Conservation (phyloP, 2,113 vertebrate species). For the Anser brachyrhynchus region DNA sequence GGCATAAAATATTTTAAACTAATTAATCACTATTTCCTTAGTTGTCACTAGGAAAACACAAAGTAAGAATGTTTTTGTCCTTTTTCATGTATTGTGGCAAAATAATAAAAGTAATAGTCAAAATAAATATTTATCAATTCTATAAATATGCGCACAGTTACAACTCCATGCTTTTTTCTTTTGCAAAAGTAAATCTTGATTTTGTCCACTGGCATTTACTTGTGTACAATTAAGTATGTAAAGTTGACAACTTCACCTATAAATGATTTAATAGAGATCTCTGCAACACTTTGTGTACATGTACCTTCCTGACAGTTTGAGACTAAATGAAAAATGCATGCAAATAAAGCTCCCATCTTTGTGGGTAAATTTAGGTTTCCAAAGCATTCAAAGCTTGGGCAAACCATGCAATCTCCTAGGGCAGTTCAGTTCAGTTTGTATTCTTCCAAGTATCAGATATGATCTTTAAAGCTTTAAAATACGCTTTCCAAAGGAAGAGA, state of each 20-base stretch:
- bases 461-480: background rate
- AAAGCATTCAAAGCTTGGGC: background rate
- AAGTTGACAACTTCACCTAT: constrained; percentile 47
- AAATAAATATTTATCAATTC: background rate
- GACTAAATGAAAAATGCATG: constrained; percentile 20
- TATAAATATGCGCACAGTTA: background rate
- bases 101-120: background rate
- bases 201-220: constrained; percentile 29
- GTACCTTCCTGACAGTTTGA: constrained; percentile 12
- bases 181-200: constrained; percentile 10
- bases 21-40: background rate
- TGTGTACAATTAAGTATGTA: constrained; percentile 50
- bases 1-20: background rate
- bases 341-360: constrained; percentile 25
- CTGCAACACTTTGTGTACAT: background rate
- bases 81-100: background rate
- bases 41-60: background rate
- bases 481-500: background rate
- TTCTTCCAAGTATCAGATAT: background rate
- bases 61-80: background rate
- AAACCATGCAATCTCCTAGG: background rate
- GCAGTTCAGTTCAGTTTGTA: background rate
- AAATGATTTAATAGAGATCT: constrained; percentile 45
- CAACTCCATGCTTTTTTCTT: background rate
- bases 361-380: background rate